These are phyloP conservation scores for Andricus grossulariae DNA, from an alignment of 1,140 invertebrate genomes.

Conservation along the genomic window DNA sequence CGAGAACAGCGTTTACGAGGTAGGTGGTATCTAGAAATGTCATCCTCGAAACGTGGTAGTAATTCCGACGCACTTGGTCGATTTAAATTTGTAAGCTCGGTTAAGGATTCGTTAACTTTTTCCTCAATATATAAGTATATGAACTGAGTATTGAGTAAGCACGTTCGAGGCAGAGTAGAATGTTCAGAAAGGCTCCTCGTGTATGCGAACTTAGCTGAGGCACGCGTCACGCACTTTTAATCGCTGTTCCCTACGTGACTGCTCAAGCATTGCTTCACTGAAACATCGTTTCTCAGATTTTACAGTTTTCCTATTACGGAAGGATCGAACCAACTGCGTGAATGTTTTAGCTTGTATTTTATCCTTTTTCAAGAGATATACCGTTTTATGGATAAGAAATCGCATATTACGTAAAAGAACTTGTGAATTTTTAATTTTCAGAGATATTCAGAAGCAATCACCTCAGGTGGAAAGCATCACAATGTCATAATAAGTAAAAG, in stretches of 20 bases:
- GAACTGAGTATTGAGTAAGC: slow-evolving; percentile 19
- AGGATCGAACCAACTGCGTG: neutral
- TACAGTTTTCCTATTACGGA: slow-evolving; percentile 23
- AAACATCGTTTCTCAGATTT: slow-evolving; percentile 25
- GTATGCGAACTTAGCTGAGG: slow-evolving; percentile 47
- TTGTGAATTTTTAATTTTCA: no score
- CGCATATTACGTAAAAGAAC: no score
- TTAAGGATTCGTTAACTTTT: neutral
- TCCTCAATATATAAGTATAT: neutral
- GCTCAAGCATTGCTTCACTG: slow-evolving; percentile 28
- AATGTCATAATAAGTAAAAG: neutral
- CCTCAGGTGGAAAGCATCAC: no score
- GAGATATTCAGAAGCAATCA: no score
- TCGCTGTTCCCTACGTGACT: slow-evolving; percentile 51
- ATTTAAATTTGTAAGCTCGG: neutral
- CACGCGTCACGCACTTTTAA: slow-evolving; percentile 60
- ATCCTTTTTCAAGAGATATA: neutral
- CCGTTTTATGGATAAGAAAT: neutral
- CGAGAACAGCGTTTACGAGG: no score
- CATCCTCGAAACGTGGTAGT: no score
- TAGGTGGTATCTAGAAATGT: no score
- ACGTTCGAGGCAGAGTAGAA: neutral
- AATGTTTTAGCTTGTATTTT: neutral
- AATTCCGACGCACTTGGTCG: neutral
- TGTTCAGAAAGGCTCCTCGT: slow-evolving; percentile 29